Conservation (phyloP, 2,113 vertebrate species). For the Fregetta grallaria region DNA sequence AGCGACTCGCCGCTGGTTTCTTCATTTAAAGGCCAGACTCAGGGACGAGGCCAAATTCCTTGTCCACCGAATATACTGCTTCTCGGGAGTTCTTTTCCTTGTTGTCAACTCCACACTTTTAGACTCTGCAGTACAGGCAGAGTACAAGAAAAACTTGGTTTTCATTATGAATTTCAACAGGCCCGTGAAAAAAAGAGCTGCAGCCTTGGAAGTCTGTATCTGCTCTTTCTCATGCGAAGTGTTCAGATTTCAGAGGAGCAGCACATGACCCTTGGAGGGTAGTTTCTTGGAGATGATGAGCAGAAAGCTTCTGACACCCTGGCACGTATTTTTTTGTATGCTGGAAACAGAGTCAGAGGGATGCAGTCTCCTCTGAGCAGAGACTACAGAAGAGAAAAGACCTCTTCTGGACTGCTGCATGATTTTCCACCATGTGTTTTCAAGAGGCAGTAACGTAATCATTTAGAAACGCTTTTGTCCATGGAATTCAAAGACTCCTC, state of each 20-base stretch:
- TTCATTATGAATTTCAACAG: slow-evolving; percentile 44
- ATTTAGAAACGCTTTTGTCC: slow-evolving; percentile 12
- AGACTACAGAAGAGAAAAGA: neutral
- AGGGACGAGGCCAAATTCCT: neutral
- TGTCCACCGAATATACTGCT: neutral
- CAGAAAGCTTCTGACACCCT: slow-evolving; percentile 11
- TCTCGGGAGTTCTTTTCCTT: neutral
- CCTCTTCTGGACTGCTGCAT: neutral
- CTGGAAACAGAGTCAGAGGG: neutral
- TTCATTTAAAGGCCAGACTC: neutral
- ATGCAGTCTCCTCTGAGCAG: neutral
- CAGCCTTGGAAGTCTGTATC: neutral
- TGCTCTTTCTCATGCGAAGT: slow-evolving; percentile 26
- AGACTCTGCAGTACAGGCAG: neutral
- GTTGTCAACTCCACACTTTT: slow-evolving; percentile 8
- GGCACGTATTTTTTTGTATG: neutral
- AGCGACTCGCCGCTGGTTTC: neutral
- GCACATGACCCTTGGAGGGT: neutral
- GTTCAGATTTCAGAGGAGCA: neutral
- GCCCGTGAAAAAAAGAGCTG: neutral
- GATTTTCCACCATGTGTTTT: slow-evolving; percentile 50
- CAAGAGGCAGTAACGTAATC: slow-evolving; percentile 29
- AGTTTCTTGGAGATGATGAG: slow-evolving; percentile 5
- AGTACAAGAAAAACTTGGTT: neutral
- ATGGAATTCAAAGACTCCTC: slow-evolving; percentile 7